phyloP scores from a whole-genome alignment of 2,113 vertebrate species.

The Erythrocercus mccallii region DNA sequence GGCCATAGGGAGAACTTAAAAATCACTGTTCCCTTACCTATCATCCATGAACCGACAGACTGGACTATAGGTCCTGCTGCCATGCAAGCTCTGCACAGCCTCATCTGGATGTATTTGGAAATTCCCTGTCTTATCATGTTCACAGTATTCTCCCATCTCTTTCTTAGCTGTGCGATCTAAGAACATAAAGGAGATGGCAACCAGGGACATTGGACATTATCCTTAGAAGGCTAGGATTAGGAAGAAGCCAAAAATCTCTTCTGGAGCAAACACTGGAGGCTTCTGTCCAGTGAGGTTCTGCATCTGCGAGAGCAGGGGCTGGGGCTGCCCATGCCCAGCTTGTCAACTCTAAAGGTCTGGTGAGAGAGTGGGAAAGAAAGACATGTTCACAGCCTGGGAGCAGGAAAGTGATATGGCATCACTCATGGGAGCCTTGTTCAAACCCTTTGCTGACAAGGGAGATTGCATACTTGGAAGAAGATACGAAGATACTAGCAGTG shows the following conservation, averaged over 20 bases:
- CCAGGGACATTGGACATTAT: not conserved
- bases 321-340: not conserved
- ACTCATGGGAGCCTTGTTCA: not conserved
- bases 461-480: not conserved
- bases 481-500: not conserved
- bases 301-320: not conserved
- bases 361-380: not conserved
- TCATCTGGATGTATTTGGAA: not conserved
- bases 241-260: not conserved
- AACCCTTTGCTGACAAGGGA: not conserved
- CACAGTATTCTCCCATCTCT: not conserved
- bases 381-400: not conserved
- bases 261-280: not conserved
- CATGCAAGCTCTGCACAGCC: not conserved
- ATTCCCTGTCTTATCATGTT: not conserved
- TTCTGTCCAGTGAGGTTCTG: not conserved
- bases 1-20: not conserved
- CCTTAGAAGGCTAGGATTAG: not conserved
- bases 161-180: not conserved
- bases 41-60: not conserved
- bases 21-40: not conserved
- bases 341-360: not conserved
- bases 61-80: not conserved
- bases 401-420: not conserved
- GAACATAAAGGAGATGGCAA: not conserved